Percentiles rank a stretch among this genome's conserved stretches.
These are phyloP conservation scores for Paguma larvata DNA, from an alignment of 2,797 vertebrate species.

Conservation along the genomic window DNA sequence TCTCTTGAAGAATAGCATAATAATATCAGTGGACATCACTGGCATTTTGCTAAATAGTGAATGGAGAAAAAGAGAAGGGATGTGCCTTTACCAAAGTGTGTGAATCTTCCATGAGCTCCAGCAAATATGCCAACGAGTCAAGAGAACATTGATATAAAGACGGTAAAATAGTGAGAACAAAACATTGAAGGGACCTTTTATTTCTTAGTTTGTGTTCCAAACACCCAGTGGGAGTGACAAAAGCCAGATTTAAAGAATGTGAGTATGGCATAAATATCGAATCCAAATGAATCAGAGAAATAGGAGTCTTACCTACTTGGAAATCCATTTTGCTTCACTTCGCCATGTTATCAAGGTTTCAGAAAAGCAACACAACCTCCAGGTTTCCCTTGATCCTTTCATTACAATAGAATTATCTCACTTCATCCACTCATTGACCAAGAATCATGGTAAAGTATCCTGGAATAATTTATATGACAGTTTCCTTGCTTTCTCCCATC, in stretches of 20 bases:
- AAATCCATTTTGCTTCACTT: constrained; percentile 47
- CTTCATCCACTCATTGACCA: not conserved
- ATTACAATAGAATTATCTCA: not conserved
- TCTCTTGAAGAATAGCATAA: not conserved
- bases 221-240: not conserved
- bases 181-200: not conserved
- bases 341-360: not conserved
- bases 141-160: constrained; percentile 43
- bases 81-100: not conserved
- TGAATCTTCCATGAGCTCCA: constrained; percentile 36
- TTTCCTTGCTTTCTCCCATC: not conserved
- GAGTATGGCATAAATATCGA: not conserved
- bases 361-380: not conserved
- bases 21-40: not conserved
- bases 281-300: not conserved
- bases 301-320: not conserved
- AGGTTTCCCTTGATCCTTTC: not conserved
- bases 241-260: not conserved
- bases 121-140: not conserved
- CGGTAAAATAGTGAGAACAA: not conserved
- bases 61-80: not conserved
- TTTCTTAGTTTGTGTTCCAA: constrained; percentile 21
- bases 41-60: constrained; percentile 10
- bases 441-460: constrained; percentile 26
- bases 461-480: not conserved